Base-by-base conservation (phyloP, 2,888 invertebrate species). In the Acrobasis consociella region DNA sequence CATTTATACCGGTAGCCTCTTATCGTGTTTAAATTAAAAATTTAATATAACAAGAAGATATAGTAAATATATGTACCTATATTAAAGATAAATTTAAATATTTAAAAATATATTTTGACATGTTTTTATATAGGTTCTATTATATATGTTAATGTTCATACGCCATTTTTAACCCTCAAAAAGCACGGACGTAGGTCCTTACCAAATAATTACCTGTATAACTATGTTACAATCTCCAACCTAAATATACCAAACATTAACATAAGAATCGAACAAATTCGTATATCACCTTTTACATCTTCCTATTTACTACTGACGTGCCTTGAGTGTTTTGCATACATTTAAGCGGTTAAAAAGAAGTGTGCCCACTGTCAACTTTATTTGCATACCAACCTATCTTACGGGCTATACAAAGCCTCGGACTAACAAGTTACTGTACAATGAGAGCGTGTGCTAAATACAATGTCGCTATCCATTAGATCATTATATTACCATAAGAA, bases 401-500 rank as follows among this genome's bases (percentile, higher is more conserved):
- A 31, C 31, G 5, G 11, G 13, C 5, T 13, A 5, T 46, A 46
- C 13, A 46, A 13, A 5, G 46, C 42, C 42, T 13, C 42, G n/a
- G 46, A 2, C 58, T 13, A 52, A 11, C 52, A 11, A 3, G 9
- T 22, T 17, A 52, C 52, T 22, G 10, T 11, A 13, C 7, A 13
- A 52, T 17, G 13, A 52, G 17, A 17, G 75, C 80, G 82, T 81
- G 85, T 70, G 78, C 65, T 55, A 31, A 66, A 70, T 70, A 73
- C 81, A 70, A 63, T 73, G 68, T 69, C 70, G 69, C 66, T 70
- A 73, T 76, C 71, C 78, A 80, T 78, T 82, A 83, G 80, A 81
- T 82, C 77, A 82, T 78, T 84, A 83, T 74, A 89, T 89, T 89
- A 79, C 76, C 87, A 89, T 88, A 85, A 75, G 82, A 84, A 87